These are phyloP conservation scores for Calcarius lapponicus DNA, from an alignment of 2,797 vertebrate genomes.

Conservation along the genomic window DNA sequence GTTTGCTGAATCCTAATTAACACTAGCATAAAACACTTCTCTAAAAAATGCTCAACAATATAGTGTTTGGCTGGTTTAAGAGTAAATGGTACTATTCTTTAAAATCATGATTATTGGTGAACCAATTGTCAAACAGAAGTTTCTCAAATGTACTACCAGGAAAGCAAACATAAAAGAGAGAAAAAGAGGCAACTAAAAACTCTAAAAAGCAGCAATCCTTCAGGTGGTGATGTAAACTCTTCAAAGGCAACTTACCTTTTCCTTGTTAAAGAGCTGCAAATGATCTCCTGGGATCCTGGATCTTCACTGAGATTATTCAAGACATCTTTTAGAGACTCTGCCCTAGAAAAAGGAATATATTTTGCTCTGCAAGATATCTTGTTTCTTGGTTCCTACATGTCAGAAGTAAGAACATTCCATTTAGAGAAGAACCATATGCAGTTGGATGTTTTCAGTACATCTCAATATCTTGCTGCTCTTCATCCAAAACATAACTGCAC, in stretches of 20 bases:
- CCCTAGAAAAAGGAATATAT: background rate
- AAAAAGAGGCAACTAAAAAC: background rate
- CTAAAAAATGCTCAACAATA: background rate
- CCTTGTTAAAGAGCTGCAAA: background rate
- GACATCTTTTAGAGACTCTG: background rate
- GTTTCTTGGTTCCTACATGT: background rate
- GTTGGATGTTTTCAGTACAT: background rate
- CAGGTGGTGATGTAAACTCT: background rate
- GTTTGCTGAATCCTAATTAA: background rate
- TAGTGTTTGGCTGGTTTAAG: background rate
- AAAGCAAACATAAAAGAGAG: background rate
- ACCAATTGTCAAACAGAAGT: background rate
- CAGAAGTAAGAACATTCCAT: background rate
- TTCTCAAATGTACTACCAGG: background rate
- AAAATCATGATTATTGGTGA: background rate
- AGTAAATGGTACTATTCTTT: background rate
- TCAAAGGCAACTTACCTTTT: background rate
- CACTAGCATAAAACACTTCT: background rate
- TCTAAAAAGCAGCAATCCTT: background rate
- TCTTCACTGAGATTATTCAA: background rate
- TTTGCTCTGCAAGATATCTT: background rate
- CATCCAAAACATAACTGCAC: background rate
- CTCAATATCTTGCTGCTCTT: background rate
- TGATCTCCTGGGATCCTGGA: background rate
- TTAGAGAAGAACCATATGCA: background rate